Evolutionary conservation across 2,113 vertebrate species (phyloP).

Genomic region (Myrmecobius fasciatus): DNA sequence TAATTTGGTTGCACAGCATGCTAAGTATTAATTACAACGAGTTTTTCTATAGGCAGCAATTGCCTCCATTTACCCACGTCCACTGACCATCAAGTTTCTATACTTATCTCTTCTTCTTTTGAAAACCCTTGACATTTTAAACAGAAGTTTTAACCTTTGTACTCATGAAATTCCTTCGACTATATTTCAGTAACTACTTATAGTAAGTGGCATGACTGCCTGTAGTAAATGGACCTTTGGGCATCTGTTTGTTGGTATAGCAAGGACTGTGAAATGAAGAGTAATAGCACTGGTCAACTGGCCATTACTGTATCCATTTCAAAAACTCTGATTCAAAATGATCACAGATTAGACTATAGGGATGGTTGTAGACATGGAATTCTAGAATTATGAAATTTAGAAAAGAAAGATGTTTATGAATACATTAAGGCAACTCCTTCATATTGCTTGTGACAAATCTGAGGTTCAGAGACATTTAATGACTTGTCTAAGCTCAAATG

Average conservation of each 20-base stretch:
- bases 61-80: neutral
- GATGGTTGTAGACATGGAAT: neutral
- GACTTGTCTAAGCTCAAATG: neutral
- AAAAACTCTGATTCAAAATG: neutral
- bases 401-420: neutral
- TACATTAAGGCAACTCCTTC: neutral
- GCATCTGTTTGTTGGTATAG: neutral
- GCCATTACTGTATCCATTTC: neutral
- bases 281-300: neutral
- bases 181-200: neutral
- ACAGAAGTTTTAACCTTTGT: neutral
- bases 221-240: neutral
- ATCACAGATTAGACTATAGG: neutral
- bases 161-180: neutral
- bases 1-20: neutral
- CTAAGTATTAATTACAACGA: neutral
- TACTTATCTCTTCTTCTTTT: neutral
- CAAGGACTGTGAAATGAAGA: neutral
- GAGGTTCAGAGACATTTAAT: neutral
- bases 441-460: neutral
- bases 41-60: neutral
- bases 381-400: neutral
- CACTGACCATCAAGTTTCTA: neutral
- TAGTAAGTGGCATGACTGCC: neutral
- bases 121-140: neutral